Evolutionary conservation across 2,113 vertebrate genomes (phyloP).

Genomic region (Ovis aries): ARS-UI_Ramb_v3.0 NC_056062.1:866501-867000

Average conservation of each 20-base stretch:
- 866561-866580: neutral
- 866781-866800: neutral
- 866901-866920: neutral
- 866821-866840: slow-evolving; percentile 1
- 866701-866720: too few relatives aligned
- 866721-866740: too few relatives aligned
- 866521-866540: neutral
- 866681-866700: too few relatives aligned
- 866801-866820: neutral
- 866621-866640: neutral
- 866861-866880: neutral
- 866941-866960: neutral
- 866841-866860: neutral
- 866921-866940: neutral
- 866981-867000: neutral
- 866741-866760: neutral
- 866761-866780: neutral
- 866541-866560: neutral
- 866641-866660: neutral
- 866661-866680: neutral
- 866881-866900: neutral
- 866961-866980: slow-evolving; percentile 6
- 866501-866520: neutral
- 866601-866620: neutral
- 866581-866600: neutral